Conservation (phyloP, 2,113 vertebrate species). For the Rhynchopsitta pachyrhyncha region DNA sequence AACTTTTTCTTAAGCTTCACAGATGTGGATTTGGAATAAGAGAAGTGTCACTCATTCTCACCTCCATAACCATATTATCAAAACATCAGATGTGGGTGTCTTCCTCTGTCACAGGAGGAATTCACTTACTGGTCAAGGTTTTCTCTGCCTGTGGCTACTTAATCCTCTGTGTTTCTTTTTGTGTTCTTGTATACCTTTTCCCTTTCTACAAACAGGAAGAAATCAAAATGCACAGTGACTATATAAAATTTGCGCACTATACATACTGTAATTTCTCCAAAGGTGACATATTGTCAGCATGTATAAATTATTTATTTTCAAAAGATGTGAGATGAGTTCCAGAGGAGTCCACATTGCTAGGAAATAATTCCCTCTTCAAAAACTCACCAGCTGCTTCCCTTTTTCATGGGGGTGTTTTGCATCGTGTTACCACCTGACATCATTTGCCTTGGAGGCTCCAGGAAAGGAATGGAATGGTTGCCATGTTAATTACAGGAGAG, state of each 20-base stretch:
- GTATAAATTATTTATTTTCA: constrained; percentile 17
- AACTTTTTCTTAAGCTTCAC: not conserved
- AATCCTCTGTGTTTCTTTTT: not conserved
- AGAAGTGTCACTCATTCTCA: not conserved
- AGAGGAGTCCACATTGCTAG: not conserved
- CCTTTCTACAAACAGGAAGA: not conserved
- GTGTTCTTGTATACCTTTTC: not conserved
- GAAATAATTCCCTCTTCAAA: not conserved
- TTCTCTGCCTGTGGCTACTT: not conserved
- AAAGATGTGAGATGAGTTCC: constrained; percentile 6
- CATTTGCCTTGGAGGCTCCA: constrained; percentile 22
- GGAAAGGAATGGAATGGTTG: constrained; percentile 39
- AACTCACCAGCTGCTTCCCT: constrained; percentile 8
- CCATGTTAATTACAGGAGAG: constrained; percentile 49
- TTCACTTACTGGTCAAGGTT: not conserved
- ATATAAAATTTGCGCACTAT: constrained; percentile 18
- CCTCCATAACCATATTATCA: not conserved
- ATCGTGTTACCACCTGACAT: constrained; percentile 32
- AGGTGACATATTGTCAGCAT: constrained; percentile 1
- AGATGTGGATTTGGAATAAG: not conserved
- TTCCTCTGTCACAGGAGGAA: not conserved
- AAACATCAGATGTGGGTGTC: not conserved
- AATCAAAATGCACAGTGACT: not conserved
- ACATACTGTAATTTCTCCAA: constrained; percentile 27
- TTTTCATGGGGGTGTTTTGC: not conserved